Evolutionary conservation across 2,888 invertebrate species (phyloP), one percentile per base, ranked within the genome.

Genomic region (Dryocosmus kuriphilus): DNA sequence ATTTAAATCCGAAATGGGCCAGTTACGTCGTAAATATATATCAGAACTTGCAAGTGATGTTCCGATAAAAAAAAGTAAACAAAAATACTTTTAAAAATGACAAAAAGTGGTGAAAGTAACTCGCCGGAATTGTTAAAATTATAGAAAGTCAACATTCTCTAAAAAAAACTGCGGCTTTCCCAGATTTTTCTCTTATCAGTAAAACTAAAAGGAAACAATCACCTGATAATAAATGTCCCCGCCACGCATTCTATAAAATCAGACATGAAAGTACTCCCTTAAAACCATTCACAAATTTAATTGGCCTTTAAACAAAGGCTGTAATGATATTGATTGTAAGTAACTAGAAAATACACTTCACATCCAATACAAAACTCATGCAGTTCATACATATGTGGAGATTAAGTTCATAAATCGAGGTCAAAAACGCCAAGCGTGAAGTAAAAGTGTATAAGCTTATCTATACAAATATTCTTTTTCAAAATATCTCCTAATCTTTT

Each of bases 341-440:
- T 1, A 51, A 51, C 9, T 51, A 3, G 22, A 30, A 19, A 76
- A 65, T 27, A 16, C 1, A 74, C 22, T 38, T 24, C 14, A 7
- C 51, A 51, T n/a, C 7, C 51, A 51, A n/a, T 51, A 9, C n/a
- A 51, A 51, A 51, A 51, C n/a, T 51, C n/a, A 51, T 51, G 8
- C n/a, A 51, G 1, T 51, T 51, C 22, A 35, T 63, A 65, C 8
- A 71, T 51, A 51, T n/a, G 19, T 27, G 71, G 51, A 51, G 41
- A 67, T 46, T 38, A 32, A 41, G 11, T 61, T 61, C 9, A 61
- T 61, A 61, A 61, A 61, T 61, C 41, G 67, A 67, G 67, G 67
- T 67, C 67, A 67, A 27, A 67, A 67, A 41, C 41, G 67, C 46
- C 67, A 67, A 67, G 65, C 35, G 41, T 67, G 67, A 7, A 46